phyloP scores from a whole-genome alignment of 2,888 invertebrate genomes.

The Coenonympha glycerion region DNA sequence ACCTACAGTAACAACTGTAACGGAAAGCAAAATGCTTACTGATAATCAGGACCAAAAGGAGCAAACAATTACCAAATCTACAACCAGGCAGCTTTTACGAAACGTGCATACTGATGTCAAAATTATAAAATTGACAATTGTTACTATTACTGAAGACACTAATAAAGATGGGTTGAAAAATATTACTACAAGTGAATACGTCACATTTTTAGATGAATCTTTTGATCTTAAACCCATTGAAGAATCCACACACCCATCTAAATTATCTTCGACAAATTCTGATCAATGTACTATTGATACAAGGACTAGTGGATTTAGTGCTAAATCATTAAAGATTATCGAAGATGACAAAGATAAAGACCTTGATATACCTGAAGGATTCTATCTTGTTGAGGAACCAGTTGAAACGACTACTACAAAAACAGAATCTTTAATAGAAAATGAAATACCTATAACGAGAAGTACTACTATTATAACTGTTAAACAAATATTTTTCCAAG shows the following conservation, averaged over 20 bases:
- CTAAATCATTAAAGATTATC: neutral
- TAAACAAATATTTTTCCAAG: slow-evolving; percentile 9
- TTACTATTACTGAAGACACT: slow-evolving; percentile 15
- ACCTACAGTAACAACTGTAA: slow-evolving; percentile 18
- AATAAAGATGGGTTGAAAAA: slow-evolving; percentile 16
- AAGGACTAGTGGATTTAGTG: neutral
- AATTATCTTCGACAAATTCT: neutral
- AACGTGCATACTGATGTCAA: slow-evolving; percentile 8
- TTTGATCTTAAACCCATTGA: neutral
- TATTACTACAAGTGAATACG: slow-evolving; percentile 16
- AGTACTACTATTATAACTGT: slow-evolving; percentile 13
- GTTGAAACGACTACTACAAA: slow-evolving; percentile 2
- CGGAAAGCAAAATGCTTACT: neutral
- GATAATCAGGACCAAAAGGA: slow-evolving; percentile 1
- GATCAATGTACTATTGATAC: neutral
- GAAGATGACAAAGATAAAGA: neutral
- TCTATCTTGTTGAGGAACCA: slow-evolving; percentile 7
- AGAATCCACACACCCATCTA: neutral
- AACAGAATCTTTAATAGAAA: slow-evolving; percentile 11
- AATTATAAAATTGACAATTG: slow-evolving; percentile 6
- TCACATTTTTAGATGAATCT: slow-evolving; percentile 7
- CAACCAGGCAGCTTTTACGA: slow-evolving; percentile 10
- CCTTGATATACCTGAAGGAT: slow-evolving; percentile 8
- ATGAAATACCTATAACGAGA: slow-evolving; percentile 9
- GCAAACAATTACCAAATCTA: slow-evolving; percentile 14